Base-by-base conservation (phyloP, 2,888 invertebrate species). In the Cylindroiulus punctatus region DNA sequence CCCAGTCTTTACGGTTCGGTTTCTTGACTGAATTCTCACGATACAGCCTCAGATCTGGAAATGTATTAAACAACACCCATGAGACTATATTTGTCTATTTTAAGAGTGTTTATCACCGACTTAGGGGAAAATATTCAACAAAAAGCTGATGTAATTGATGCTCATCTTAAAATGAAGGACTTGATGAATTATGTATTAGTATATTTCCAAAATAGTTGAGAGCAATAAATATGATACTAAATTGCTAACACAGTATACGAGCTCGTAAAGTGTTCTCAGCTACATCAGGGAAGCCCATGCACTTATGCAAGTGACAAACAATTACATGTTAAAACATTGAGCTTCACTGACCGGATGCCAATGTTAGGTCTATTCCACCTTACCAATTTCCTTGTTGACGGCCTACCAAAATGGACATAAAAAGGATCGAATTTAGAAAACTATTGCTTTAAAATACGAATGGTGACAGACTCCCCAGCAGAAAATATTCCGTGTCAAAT, bases 1-100 rank as follows among this genome's bases (percentile, higher is more conserved):
- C 89, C 89, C 89, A 89, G 84, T 89, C 89, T 87, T 88, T 88
- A 86, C 87, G 89, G 83, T 87, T 88, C 81, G 88, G 88, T 87
- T 89, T 89, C 87, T 89, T 88, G 82, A 86, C 86, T 17, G 89
- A 88, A 87, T 88, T 88, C 87, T 89, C 89, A 87, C 89, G 88
- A 88, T 89, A 89, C 85, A 89, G 88, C 86, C 89, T 88, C 76
- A 89, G 88, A 88, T 89, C 89, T 89, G 86, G 86, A 36, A 85
- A 57, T 84, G 57, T 57, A 57, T 76, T 36, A 65, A 36, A 76
- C 65, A 65, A 65, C 85, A 85, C 52, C 65, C 40, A 85, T 76
- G 76, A 76, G 85, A 40, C 57, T 84, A 57, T 52, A 42, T 17
- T 22, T 76, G 76, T 76, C 76, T 76, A 76, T 76, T 76, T 76